Evolutionary conservation across 2,113 vertebrate species (phyloP), one percentile per base, ranked within the genome.

Genomic region (Gallinago undulata): DNA sequence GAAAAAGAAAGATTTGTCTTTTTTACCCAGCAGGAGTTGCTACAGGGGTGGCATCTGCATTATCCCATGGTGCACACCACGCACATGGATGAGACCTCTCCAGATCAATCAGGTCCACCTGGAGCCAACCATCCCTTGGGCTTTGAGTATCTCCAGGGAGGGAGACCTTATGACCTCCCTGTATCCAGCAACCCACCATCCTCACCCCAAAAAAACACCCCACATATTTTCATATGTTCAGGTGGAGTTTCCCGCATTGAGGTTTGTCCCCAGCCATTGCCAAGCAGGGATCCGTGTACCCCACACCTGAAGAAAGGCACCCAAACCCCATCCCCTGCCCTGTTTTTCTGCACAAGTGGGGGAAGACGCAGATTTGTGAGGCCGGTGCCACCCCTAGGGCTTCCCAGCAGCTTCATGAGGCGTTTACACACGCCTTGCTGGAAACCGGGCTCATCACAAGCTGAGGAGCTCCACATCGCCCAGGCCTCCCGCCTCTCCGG

Each of bases 151-250:
- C 30, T 3, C 39, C 59, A 13, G 0, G 2, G 56, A 59, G 2
- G 3, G 19, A 24, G 37, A 24, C 37, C 8, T 35, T 28, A 1
- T 0, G 53, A n/a, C 25, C 35, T 75, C 47, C 45, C 1, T 0
- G 6, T 43, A 24, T 14, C 60, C 64, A 37, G 13, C 0, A 4
- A 33, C n/a, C 27, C 9, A 1, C 13, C 41, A 2, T 10, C 28
- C 8, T 8, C 51, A 3, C 66, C 2, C 3, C 8, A 39, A 8
- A 47, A 13, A 13, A 45, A 5, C 24, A 62, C 23, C 35, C 35
- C 70, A 1, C 0, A 0, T 2, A 2, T 8, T 25, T 23, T 43
- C 13, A 1, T 1, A 2, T 0, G 0, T 23, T 35, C 33, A 16
- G 16, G 0, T 0, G 6, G 19, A 13, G 17, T 4, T 50, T 2